Percentiles rank a stretch among this genome's conserved stretches.
These are phyloP conservation scores for Agrochola circellaris DNA, from an alignment of 2,888 invertebrate species.

Conservation along the genomic window DNA sequence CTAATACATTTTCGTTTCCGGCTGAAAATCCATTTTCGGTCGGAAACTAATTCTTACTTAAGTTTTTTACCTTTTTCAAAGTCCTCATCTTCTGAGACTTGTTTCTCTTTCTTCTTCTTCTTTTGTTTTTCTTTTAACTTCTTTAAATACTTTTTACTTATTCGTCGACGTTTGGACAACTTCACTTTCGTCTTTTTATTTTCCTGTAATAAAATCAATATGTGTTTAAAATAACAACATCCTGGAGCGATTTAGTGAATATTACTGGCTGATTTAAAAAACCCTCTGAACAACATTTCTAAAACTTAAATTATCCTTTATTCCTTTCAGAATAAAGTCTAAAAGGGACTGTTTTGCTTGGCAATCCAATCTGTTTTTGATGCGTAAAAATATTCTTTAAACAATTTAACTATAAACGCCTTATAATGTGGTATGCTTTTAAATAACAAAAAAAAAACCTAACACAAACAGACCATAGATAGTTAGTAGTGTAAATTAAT, in stretches of 20 bases:
- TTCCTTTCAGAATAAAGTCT: background rate
- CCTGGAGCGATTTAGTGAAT: background rate
- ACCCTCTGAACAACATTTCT: no score
- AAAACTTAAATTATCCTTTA: background rate
- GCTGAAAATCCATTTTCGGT: no score
- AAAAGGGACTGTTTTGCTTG: background rate
- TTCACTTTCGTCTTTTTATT: constrained; percentile 79
- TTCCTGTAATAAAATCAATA: constrained; percentile 68
- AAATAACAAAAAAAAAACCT: no score
- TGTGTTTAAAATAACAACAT: background rate
- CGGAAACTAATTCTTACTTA: background rate
- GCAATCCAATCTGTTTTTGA: background rate
- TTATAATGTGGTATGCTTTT: no score
- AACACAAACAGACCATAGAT: no score
- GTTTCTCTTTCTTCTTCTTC: constrained; percentile 76
- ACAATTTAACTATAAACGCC: no score
- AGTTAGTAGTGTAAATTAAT: no score
- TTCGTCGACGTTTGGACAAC: constrained; percentile 74
- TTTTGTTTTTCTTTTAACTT: constrained; percentile 83
- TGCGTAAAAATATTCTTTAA: no score
- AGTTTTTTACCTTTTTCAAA: constrained; percentile 71
- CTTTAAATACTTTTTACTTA: constrained; percentile 80
- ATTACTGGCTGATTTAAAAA: background rate
- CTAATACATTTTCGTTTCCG: no score
- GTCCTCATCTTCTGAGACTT: constrained; percentile 72